Evolutionary conservation across 2,113 vertebrate species (phyloP).

Genomic region (Lepus timidus): DNA sequence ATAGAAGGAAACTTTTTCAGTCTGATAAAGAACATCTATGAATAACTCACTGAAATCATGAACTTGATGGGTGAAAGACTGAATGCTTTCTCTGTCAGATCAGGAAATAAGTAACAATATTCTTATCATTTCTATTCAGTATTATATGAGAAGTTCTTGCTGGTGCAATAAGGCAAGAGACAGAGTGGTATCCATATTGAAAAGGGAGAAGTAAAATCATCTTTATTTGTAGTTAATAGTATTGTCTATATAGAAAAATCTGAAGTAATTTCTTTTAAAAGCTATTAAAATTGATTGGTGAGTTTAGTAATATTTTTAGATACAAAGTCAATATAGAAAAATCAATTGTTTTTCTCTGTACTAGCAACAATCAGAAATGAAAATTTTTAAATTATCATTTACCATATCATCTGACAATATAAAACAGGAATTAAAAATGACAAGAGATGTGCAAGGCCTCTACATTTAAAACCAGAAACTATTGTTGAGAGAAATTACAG

Average conservation of each 20-base stretch:
- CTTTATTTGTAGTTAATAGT: not conserved
- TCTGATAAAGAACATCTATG: not conserved
- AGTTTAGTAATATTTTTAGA: not conserved
- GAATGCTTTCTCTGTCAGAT: not conserved
- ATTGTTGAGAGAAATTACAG: not conserved
- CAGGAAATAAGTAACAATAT: not conserved
- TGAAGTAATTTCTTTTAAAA: not conserved
- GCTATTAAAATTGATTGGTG: not conserved
- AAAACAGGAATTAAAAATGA: not conserved
- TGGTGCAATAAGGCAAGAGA: not conserved
- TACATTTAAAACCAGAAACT: not conserved
- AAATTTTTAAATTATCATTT: not conserved
- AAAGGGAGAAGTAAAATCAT: not conserved
- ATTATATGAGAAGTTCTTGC: not conserved
- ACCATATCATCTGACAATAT: not conserved
- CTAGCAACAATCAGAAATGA: not conserved
- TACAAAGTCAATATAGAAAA: not conserved
- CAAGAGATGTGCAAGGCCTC: not conserved
- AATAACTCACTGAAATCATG: not conserved
- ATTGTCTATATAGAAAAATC: not conserved
- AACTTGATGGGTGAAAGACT: not conserved
- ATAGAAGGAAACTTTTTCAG: not conserved
- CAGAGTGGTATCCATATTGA: not conserved
- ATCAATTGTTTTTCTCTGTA: not conserved
- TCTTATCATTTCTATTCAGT: not conserved